Evolutionary conservation across 1,140 invertebrate genomes (phyloP).

Genomic region (Cotesia typhae): DNA sequence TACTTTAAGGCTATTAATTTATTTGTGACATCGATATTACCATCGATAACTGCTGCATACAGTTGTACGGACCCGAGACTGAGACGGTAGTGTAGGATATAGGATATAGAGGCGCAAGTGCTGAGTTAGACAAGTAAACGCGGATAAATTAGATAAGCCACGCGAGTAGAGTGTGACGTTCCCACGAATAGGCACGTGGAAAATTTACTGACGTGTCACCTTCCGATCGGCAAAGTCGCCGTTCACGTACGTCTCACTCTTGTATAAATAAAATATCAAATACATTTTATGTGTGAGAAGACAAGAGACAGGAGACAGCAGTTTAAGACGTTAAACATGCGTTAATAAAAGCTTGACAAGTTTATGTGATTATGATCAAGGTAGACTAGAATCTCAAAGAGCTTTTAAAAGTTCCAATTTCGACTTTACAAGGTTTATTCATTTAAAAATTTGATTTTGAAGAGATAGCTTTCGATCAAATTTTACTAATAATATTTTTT

Average conservation of each 20-base stretch:
- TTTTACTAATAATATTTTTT: too few relatives aligned
- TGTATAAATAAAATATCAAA: constrained; percentile 23
- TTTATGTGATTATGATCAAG: background rate
- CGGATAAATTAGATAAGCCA: constrained; percentile 56
- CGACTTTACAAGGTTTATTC: too few relatives aligned
- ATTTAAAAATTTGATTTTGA: too few relatives aligned
- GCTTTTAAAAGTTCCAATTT: too few relatives aligned
- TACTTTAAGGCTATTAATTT: constrained; percentile 12
- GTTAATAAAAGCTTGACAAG: background rate
- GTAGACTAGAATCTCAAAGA: too few relatives aligned
- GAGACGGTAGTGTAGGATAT: too few relatives aligned
- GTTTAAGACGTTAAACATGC: background rate
- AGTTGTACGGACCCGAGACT: background rate
- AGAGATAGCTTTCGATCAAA: too few relatives aligned
- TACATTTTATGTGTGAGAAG: background rate
- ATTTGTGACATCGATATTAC: constrained; percentile 30
- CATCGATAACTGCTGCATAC: constrained; percentile 27
- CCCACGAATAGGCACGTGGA: constrained; percentile 50
- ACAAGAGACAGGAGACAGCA: too few relatives aligned
- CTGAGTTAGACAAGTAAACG: constrained; percentile 37
- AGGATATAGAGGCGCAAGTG: constrained; percentile 18
- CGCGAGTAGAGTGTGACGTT: constrained; percentile 60
- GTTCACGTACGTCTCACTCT: constrained; percentile 4
- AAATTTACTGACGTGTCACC: constrained; percentile 44
- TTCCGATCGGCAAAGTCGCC: constrained; percentile 30